Percentiles rank a stretch among this genome's conserved stretches.
Conservation (phyloP, 2,113 vertebrate species). For the Coracopsis vasa region DNA sequence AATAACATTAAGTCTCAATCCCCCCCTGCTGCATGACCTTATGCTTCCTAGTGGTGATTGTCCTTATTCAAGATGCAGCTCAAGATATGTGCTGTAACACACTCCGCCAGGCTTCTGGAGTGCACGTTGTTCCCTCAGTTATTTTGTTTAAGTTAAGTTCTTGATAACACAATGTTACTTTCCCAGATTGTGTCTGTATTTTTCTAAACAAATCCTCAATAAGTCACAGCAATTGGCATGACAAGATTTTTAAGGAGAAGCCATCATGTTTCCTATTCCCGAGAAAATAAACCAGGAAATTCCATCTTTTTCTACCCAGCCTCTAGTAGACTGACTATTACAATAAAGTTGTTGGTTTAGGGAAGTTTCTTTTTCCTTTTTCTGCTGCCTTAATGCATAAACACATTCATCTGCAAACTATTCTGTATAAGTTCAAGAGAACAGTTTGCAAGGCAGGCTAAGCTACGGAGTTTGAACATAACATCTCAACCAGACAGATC, state of each 20-base stretch:
- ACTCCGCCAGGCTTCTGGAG: neutral
- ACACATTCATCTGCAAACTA: neutral
- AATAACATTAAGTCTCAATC: neutral
- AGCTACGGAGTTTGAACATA: neutral
- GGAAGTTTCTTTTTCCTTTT: neutral
- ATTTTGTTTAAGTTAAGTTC: neutral
- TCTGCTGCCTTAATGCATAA: neutral
- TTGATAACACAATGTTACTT: neutral
- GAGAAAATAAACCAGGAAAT: neutral
- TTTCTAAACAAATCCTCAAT: neutral
- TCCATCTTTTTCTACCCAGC: neutral
- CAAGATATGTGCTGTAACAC: neutral
- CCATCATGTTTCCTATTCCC: neutral
- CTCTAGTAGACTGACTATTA: neutral
- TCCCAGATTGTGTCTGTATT: neutral
- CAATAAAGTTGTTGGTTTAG: neutral
- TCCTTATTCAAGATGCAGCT: conserved; percentile 27
- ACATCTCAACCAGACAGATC: neutral
- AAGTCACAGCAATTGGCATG: neutral
- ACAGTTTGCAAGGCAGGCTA: neutral
- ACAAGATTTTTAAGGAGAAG: neutral
- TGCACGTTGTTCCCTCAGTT: neutral
- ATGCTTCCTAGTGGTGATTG: conserved; percentile 18
- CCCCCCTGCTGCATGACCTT: neutral
- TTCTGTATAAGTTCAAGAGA: neutral